Conservation (phyloP, 2,888 invertebrate species). For the Tyria jacobaeae region DNA sequence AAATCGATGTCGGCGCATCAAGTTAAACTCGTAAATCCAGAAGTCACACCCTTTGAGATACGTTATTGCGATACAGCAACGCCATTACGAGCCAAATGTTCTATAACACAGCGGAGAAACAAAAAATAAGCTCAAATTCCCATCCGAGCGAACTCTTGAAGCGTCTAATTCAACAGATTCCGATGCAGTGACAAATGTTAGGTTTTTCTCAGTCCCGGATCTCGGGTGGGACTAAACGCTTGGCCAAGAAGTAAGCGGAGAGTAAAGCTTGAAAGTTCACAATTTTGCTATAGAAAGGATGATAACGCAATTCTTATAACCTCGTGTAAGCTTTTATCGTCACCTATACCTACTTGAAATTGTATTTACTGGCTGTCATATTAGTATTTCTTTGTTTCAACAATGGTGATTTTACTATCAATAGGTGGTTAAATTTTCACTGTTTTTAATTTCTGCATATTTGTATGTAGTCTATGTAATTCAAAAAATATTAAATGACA, state of each 20-base stretch:
- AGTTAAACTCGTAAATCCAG: constrained; percentile 46
- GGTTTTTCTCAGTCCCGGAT: constrained; percentile 71
- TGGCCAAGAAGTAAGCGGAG: constrained; percentile 40
- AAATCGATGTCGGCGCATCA: constrained; percentile 40
- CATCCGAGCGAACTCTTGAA: constrained; percentile 65
- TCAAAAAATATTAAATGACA: too few species aligned
- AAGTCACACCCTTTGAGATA: constrained; percentile 43
- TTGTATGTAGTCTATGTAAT: too few species aligned
- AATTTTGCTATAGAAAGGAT: too few species aligned
- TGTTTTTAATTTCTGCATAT: too few species aligned
- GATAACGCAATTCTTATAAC: too few species aligned
- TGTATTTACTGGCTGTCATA: neutral
- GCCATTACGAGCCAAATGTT: constrained; percentile 55
- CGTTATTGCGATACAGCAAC: constrained; percentile 50
- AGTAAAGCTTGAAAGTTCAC: neutral
- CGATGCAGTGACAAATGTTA: constrained; percentile 85
- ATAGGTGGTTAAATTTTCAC: too few species aligned
- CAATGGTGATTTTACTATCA: too few species aligned
- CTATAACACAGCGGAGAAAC: constrained; percentile 61
- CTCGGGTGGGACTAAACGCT: constrained; percentile 53
- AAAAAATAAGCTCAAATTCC: constrained; percentile 74
- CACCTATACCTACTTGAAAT: neutral
- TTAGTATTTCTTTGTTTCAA: neutral
- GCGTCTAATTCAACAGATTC: constrained; percentile 83
- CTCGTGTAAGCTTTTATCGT: neutral